Evolutionary conservation across 35 echinoderm and acorn worm species (phyloP).

Genomic region (Strongylocentrotus purpuratus): DNA sequence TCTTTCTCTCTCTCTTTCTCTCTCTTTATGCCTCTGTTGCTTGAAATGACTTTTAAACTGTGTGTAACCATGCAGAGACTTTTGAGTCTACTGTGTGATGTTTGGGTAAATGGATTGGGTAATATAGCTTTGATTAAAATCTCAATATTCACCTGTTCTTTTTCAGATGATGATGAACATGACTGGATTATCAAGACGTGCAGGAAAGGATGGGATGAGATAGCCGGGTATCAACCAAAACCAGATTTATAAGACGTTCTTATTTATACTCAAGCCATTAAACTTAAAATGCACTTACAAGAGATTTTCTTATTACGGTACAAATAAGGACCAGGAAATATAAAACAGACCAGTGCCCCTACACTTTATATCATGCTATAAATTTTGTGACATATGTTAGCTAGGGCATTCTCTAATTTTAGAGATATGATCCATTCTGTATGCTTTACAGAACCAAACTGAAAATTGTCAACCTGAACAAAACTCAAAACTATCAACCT

Average conservation of each 20-base stretch:
- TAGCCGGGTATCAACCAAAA: constrained; percentile 80
- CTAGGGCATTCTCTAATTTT: too few species aligned
- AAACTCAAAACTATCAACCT: too few species aligned
- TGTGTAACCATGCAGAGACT: not conserved
- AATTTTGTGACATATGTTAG: too few species aligned
- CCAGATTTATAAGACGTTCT: constrained; percentile 27
- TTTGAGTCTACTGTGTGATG: not conserved
- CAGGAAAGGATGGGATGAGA: constrained; percentile 99
- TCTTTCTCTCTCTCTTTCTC: too few species aligned
- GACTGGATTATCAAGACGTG: constrained; percentile 93
- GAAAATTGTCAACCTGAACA: too few species aligned
- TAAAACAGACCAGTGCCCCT: not conserved
- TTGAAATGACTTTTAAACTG: not conserved
- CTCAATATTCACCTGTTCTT: not conserved
- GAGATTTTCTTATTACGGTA: not conserved
- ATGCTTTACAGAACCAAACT: too few species aligned
- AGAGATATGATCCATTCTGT: too few species aligned
- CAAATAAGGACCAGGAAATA: too few species aligned
- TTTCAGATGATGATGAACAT: constrained; percentile 98
- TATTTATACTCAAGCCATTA: not conserved
- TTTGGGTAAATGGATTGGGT: not conserved
- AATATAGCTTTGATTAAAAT: not conserved
- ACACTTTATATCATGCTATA: not conserved
- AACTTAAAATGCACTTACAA: not conserved
- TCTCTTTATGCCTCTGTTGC: not conserved